Base-by-base conservation (phyloP, 2,113 vertebrate genomes). In the Pseudorasbora parva region DNA sequence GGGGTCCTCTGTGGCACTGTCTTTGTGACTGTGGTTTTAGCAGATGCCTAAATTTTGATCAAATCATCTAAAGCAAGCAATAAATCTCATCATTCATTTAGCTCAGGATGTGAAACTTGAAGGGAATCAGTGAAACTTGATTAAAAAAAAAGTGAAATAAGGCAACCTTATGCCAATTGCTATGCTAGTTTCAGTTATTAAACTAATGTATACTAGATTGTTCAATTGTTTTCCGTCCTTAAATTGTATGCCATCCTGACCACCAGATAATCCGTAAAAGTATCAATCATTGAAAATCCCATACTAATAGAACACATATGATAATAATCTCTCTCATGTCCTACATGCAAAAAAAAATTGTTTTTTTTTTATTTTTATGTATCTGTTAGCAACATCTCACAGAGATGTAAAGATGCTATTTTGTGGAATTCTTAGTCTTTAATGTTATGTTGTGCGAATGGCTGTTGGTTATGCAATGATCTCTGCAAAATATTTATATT, bases 401-500 rank as follows among this genome's bases (percentile, higher is more conserved):
- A 33, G 2, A 47, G 14, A 45, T 17, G 8, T 76, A 76, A 56
- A 4, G 6, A 51, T 82, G 88, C 85, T 78, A 88, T 93, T 95
- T 95, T 96, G 96, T 97, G 97, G 96, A 97, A 96, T 94, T 95
- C 91, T 88, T 17, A 11, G 82, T 90, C 79, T 80, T 60, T 92
- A 89, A 87, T 78, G 85, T 92, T 89, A 92, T 93, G 91, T 93
- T 93, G 94, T 91, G 91, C 93, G 89, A 95, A 95, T 23, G 91
- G 93, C 94, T 96, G 92, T 93, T 94, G 96, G 95, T 94, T 92
- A 90, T 92, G 83, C 83, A 62, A 78, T 80, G 85, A 69, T 82
- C 69, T 81, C 88, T 86, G 88, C 76, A 80, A 83, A 85, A 88
- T 43, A 84, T 30, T 51, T 51, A 1, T 30, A 5, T 27, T 56